Conservation (phyloP, 1,140 invertebrate genomes). For the Cephus cinctus region DNA sequence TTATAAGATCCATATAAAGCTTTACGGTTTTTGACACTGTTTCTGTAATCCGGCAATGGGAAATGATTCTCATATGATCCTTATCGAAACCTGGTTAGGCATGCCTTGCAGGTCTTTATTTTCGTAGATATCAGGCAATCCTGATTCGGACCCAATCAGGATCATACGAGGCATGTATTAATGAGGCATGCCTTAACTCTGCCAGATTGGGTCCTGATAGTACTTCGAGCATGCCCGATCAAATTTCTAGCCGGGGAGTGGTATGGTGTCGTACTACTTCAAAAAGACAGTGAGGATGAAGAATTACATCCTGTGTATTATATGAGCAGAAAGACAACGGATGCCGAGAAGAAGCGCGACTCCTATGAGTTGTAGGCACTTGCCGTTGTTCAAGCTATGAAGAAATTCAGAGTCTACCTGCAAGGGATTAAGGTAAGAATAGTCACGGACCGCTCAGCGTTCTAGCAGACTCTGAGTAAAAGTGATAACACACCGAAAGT, state of each 20-base stretch:
- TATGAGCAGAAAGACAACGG: conserved; percentile 20
- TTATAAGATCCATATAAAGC: too few relatives aligned
- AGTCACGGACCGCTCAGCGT: conserved; percentile 37
- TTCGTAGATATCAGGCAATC: too few relatives aligned
- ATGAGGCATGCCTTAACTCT: too few relatives aligned
- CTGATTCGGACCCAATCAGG: too few relatives aligned
- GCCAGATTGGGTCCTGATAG: too few relatives aligned
- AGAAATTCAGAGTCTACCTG: conserved; percentile 46
- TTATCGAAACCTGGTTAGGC: too few relatives aligned
- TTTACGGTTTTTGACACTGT: too few relatives aligned
- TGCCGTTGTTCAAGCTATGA: conserved; percentile 38
- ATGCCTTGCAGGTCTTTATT: too few relatives aligned
- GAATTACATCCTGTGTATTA: conserved; percentile 18
- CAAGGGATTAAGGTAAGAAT: conserved; percentile 37
- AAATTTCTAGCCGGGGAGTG: conserved; percentile 5
- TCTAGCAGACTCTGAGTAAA: conserved; percentile 28
- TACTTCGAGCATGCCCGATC: too few relatives aligned
- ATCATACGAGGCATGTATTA: too few relatives aligned
- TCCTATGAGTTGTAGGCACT: conserved; percentile 44
- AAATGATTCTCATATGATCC: too few relatives aligned
- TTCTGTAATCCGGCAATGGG: too few relatives aligned
- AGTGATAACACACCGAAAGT: conserved; percentile 28
- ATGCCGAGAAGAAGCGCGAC: conserved; percentile 25
- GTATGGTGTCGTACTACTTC: conserved; percentile 30
- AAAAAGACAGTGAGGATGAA: conserved; percentile 14